These are phyloP conservation scores for Ptychoptera contaminata DNA, from an alignment of 2,888 invertebrate genomes.

Conservation along the genomic window DNA sequence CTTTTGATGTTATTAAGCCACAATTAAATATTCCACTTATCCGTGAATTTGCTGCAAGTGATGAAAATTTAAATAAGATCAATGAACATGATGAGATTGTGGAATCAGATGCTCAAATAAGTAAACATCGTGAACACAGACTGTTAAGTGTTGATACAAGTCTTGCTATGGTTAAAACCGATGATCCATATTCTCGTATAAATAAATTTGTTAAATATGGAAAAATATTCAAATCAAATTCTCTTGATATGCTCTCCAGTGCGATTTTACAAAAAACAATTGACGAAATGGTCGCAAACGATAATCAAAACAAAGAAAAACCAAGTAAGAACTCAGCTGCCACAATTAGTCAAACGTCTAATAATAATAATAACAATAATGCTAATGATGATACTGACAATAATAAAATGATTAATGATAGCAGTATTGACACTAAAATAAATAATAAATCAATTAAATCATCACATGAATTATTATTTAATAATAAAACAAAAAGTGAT, in stretches of 20 bases:
- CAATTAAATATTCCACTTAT: neutral
- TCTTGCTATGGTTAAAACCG: slow-evolving; percentile 22
- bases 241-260: slow-evolving; percentile 26
- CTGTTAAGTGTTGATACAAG: slow-evolving; percentile 6
- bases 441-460: too few relatives aligned
- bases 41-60: neutral
- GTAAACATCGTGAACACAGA: slow-evolving; percentile 5
- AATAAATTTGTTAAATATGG: slow-evolving; percentile 13
- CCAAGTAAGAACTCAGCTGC: neutral
- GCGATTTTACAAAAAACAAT: neutral
- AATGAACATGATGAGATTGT: neutral
- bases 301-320: neutral
- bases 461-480: too few relatives aligned
- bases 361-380: too few relatives aligned
- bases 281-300: neutral
- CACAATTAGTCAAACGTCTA: too few relatives aligned
- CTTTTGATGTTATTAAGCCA: neutral
- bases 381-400: slow-evolving; percentile 2
- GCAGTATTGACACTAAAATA: slow-evolving; percentile 6
- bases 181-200: slow-evolving; percentile 29
- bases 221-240: slow-evolving; percentile 26
- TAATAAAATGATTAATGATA: slow-evolving; percentile 10
- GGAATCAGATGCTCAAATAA: slow-evolving; percentile 1
- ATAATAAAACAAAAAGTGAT: too few relatives aligned
- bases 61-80: neutral